A percentile compares a stretch with the other conserved stretches of the same genome.
These are phyloP conservation scores for Blastobasis adustella DNA, from an alignment of 2,888 invertebrate genomes.

Conservation along the genomic window DNA sequence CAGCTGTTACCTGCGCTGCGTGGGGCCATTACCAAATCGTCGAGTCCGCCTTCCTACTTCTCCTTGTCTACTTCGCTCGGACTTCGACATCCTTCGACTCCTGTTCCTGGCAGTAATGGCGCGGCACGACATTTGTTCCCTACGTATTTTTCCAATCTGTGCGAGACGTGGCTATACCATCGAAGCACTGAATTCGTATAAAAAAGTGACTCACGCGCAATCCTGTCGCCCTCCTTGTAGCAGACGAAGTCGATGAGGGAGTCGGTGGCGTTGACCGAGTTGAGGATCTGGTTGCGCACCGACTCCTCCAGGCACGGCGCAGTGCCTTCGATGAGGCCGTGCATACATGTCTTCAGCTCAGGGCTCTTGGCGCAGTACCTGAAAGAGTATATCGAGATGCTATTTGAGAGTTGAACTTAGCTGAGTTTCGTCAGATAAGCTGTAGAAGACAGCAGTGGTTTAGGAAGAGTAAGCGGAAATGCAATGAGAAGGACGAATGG, in stretches of 20 bases:
- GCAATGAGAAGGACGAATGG: no score
- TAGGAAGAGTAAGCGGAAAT: no score
- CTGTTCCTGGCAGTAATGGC: no score
- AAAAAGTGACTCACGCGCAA: conserved; percentile 75
- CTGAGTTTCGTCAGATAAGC: no score
- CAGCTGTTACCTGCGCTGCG: no score
- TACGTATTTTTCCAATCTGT: not conserved
- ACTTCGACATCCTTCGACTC: no score
- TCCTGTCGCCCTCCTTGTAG: conserved; percentile 87
- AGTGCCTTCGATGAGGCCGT: conserved; percentile 68
- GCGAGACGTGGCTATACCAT: not conserved
- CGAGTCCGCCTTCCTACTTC: no score
- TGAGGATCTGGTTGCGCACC: conserved; percentile 70
- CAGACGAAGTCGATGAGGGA: conserved; percentile 84
- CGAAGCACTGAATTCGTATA: not conserved
- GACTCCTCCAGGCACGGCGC: conserved; percentile 77
- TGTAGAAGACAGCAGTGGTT: no score
- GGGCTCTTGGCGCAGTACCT: conserved; percentile 81
- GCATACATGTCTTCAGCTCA: conserved; percentile 76
- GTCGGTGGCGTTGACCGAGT: conserved; percentile 78
- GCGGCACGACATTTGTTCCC: not conserved
- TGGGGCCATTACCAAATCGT: no score
- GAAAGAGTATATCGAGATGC: not conserved
- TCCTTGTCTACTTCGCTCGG: no score
- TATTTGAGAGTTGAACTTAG: no score